Evolutionary conservation across 2,888 invertebrate species (phyloP).

Genomic region (Koerneria pararmatus): DNA sequence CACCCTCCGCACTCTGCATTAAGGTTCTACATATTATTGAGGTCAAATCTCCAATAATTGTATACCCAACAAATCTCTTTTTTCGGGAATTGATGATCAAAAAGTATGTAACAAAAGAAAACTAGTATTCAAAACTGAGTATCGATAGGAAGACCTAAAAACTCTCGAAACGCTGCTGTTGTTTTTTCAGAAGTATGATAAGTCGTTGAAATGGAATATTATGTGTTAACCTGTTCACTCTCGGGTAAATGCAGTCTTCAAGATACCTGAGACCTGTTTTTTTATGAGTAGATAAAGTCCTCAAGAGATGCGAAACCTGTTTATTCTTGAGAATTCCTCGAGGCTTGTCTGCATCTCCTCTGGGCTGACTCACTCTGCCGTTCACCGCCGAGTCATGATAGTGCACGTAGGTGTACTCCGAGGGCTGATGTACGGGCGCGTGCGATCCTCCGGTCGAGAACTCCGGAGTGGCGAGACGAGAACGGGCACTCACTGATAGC

Average conservation of each 20-base stretch:
- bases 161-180: too few relatives aligned
- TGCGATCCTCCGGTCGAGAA: constrained; percentile 7
- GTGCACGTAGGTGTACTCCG: constrained; percentile 53
- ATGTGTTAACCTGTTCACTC: neutral
- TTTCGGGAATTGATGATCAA: too few relatives aligned
- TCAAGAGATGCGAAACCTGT: constrained; percentile 29
- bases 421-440: neutral
- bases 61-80: neutral
- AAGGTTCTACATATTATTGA: neutral
- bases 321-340: constrained; percentile 56
- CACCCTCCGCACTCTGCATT: constrained; percentile 39
- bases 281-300: neutral
- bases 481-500: too few relatives aligned
- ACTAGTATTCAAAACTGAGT: neutral
- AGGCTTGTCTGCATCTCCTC: constrained; percentile 24
- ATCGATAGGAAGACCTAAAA: too few relatives aligned
- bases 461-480: constrained; percentile 39
- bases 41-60: neutral
- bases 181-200: too few relatives aligned
- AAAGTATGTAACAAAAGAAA: too few relatives aligned
- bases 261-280: neutral
- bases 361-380: constrained; percentile 30
- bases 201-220: too few relatives aligned
- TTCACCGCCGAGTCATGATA: constrained; percentile 49
- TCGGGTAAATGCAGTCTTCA: neutral